Evolutionary conservation across 1,140 invertebrate genomes (phyloP).

Genomic region (Megalonaias nervosa): DNA sequence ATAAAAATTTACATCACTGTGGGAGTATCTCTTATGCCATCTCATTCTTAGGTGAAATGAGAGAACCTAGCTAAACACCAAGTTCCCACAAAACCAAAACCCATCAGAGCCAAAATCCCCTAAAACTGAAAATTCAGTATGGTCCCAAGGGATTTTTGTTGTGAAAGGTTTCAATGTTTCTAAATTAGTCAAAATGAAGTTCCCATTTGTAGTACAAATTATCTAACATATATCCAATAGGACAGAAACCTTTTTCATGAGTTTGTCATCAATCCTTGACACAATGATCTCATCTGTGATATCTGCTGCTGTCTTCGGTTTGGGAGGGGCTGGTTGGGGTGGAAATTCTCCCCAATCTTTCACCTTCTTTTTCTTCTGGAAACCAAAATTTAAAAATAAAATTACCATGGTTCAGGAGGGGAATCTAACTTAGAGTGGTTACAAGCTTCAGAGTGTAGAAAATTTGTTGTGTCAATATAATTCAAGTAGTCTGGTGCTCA

Average conservation of each 20-base stretch:
- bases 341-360: slow-evolving; percentile 31
- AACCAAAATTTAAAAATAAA: slow-evolving; percentile 5
- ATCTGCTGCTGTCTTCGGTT: slow-evolving; percentile 35
- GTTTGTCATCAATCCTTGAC: slow-evolving; percentile 54
- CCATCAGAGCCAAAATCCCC: neutral
- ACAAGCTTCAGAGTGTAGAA: too few relatives aligned
- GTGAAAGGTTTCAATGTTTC: too few relatives aligned
- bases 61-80: neutral
- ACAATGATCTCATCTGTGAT: slow-evolving; percentile 60
- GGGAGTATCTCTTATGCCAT: too few relatives aligned
- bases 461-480: too few relatives aligned
- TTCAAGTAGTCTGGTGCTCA: too few relatives aligned
- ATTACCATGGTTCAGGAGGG: neutral
- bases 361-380: slow-evolving; percentile 49
- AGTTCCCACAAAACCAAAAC: neutral
- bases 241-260: slow-evolving; percentile 48
- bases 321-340: slow-evolving; percentile 12
- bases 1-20: too few relatives aligned
- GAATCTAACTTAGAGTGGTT: too few relatives aligned
- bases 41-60: too few relatives aligned
- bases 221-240: neutral
- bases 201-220: too few relatives aligned
- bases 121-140: neutral
- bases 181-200: too few relatives aligned
- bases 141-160: too few relatives aligned